phyloP scores from a whole-genome alignment of 2,113 vertebrate genomes.

The Varanus salvator region DNA sequence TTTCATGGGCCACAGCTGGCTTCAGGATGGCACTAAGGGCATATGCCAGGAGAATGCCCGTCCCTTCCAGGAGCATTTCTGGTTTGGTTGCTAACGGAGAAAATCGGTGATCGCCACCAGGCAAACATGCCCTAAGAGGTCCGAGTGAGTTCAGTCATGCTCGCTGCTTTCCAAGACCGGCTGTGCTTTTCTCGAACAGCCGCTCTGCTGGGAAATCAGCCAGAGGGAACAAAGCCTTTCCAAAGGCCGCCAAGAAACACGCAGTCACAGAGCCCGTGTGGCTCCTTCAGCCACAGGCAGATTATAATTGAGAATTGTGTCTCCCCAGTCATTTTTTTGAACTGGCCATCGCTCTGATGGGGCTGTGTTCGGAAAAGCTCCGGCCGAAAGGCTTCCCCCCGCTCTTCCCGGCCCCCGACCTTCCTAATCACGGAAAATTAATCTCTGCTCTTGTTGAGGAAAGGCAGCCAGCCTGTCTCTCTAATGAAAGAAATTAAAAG shows the following conservation, averaged over 20 bases:
- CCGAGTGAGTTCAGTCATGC: neutral
- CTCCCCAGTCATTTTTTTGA: conserved; percentile 17
- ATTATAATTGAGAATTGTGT: conserved; percentile 35
- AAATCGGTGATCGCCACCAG: fast-evolving
- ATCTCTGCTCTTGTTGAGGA: neutral
- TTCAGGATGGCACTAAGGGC: neutral
- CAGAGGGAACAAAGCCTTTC: conserved; percentile 47
- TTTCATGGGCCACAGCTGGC: too few species aligned
- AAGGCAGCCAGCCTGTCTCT: conserved; percentile 19
- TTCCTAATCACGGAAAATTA: conserved; percentile 38
- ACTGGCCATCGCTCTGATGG: conserved; percentile 22
- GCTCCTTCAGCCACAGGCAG: conserved; percentile 37
- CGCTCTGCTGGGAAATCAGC: conserved; percentile 33
- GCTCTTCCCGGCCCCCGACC: neutral
- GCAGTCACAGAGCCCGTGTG: conserved; percentile 30
- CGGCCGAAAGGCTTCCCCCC: neutral
- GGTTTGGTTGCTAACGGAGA: neutral
- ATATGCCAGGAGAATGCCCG: neutral
- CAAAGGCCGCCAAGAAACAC: conserved; percentile 59
- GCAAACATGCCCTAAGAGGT: neutral
- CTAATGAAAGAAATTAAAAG: conserved; percentile 9
- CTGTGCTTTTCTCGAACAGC: conserved; percentile 11
- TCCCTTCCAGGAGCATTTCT: neutral
- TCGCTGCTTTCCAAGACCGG: conserved; percentile 29
- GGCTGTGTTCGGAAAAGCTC: neutral